These are phyloP conservation scores for Ptychochromis oligacanthus DNA, from an alignment of 2,113 vertebrate species.

Conservation along the genomic window DNA sequence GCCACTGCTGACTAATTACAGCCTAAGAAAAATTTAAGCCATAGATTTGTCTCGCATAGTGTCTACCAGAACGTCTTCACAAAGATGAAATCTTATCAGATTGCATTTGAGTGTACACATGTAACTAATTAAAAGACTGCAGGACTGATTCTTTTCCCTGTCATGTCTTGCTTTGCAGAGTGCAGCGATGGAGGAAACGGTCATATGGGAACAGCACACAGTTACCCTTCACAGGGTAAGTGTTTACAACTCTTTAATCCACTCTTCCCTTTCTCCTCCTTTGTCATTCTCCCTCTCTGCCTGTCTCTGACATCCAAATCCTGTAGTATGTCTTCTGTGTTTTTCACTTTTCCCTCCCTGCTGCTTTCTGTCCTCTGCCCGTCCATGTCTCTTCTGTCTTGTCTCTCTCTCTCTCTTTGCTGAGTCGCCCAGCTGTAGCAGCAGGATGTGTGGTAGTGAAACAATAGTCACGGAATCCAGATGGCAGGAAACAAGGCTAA, in stretches of 20 bases:
- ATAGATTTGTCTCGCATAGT: too few relatives aligned
- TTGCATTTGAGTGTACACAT: background rate
- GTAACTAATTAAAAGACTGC: background rate
- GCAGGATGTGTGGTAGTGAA: constrained; percentile 84
- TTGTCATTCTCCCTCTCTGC: constrained; percentile 24
- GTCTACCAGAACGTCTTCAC: too few relatives aligned
- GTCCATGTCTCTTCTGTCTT: constrained; percentile 21
- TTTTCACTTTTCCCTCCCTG: constrained; percentile 35
- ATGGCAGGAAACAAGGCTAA: constrained; percentile 89
- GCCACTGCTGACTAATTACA: too few relatives aligned
- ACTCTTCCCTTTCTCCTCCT: constrained; percentile 25
- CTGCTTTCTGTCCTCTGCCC: constrained; percentile 41
- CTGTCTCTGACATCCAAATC: constrained; percentile 27
- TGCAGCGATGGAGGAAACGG: constrained; percentile 98
- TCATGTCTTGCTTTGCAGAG: constrained; percentile 80
- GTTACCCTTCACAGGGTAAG: constrained; percentile 99
- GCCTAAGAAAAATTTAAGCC: too few relatives aligned
- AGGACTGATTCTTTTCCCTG: constrained; percentile 14
- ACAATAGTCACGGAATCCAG: constrained; percentile 89
- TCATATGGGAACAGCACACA: constrained; percentile 99
- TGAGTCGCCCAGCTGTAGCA: constrained; percentile 72
- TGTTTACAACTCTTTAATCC: constrained; percentile 50
- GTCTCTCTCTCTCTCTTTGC: constrained; percentile 5
- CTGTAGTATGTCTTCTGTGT: constrained; percentile 8
- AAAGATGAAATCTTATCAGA: too few relatives aligned